Evolutionary conservation across 2,797 vertebrate genomes (phyloP), one percentile per base, ranked within the genome.

Genomic region (Argentina silus): DNA sequence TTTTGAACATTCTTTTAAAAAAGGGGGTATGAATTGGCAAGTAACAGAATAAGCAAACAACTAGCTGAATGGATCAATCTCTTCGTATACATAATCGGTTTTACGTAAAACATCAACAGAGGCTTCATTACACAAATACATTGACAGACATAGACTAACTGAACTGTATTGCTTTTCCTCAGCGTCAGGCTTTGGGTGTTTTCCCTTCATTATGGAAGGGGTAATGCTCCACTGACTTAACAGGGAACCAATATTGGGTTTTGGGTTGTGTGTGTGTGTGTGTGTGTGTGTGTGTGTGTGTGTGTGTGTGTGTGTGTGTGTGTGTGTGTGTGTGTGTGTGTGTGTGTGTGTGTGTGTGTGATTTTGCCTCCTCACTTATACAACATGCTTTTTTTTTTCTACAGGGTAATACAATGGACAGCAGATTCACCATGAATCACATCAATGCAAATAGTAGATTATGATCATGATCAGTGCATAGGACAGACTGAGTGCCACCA

Each of bases 401-500:
- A 62, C 21, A 9, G 69, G 59, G 67, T 15, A 48, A 67, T 51
- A 69, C 68, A 75, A 69, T 48, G 71, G 14, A 53, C 21, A 23
- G 53, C 53, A 73, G 21, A 70, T 23, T 69, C 56, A 69, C 67
- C 45, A n/a, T 62, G 59, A 67, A 69, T 55, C 57, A 73, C 62
- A 55, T 75, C 68, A 14, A 74, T 62, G 61, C 21, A 48, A 74
- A 47, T 59, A 55, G 11, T 43, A 56, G 63, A 42, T 62, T 68
- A 36, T 36, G 27, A 36, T 36, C 4, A 36, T 36, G 60, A 72
- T 67, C 66, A 80, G 73, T 86, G 79, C 72, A 81, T 62, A 74
- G 17, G 23, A 63, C 69, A 69, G 62, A 70, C 76, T 75, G 74
- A 78, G 76, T 64, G 27, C 53, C 48, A 69, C 73, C 59, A 75